phyloP scores from a whole-genome alignment of 2,797 vertebrate genomes.

The Pachyuromys duprasi region DNA sequence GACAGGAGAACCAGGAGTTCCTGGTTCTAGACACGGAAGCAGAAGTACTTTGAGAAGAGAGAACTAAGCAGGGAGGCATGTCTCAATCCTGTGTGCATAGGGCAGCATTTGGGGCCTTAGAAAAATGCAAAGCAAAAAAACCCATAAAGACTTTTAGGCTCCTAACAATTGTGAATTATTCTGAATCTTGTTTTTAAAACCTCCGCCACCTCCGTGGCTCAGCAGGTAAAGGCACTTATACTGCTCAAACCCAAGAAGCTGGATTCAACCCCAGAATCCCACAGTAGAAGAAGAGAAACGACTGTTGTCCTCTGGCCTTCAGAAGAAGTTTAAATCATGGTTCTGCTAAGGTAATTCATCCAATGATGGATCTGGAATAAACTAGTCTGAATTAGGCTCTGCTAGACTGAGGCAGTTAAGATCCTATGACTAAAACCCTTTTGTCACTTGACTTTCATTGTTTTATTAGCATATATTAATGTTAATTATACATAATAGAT shows the following conservation, averaged over 20 bases:
- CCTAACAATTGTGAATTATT: not conserved
- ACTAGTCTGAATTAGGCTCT: not conserved
- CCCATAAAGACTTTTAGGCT: not conserved
- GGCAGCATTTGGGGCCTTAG: not conserved
- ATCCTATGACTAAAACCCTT: not conserved
- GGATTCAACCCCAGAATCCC: not conserved
- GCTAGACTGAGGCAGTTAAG: not conserved
- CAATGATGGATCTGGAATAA: not conserved
- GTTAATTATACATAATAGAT: not conserved
- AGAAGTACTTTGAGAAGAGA: not conserved
- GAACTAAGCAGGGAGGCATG: not conserved
- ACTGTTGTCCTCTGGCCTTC: not conserved
- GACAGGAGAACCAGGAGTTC: not conserved
- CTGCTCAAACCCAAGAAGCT: not conserved
- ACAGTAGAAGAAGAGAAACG: not conserved
- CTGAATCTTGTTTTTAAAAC: not conserved
- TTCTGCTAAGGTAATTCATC: not conserved
- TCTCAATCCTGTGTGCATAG: not conserved
- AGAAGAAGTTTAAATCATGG: not conserved
- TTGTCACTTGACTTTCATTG: not conserved
- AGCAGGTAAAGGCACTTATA: not conserved
- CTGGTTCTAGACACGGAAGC: not conserved
- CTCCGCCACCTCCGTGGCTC: not conserved
- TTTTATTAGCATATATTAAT: not conserved
- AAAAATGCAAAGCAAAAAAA: not conserved